phyloP scores from a whole-genome alignment of 2,888 invertebrate species.

The Miltochrista miniata region DNA sequence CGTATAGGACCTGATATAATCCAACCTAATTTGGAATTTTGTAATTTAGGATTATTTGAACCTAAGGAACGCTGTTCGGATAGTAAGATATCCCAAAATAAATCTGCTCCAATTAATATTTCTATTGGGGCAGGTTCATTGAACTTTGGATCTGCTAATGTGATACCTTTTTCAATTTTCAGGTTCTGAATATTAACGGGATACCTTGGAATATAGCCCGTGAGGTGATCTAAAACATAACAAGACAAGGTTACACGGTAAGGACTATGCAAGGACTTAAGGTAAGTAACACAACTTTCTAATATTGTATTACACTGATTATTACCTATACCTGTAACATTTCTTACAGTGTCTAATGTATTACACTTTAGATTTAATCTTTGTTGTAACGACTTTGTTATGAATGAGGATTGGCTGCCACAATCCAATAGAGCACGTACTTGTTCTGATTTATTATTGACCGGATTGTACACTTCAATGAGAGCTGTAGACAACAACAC shows the following conservation, averaged over 20 bases:
- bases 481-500: no score
- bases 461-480: no score
- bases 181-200: slow-evolving; percentile 1
- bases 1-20: slow-evolving; percentile 19
- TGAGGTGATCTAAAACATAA: slow-evolving; percentile 1
- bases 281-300: slow-evolving; percentile 4
- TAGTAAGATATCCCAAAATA: slow-evolving; percentile 24
- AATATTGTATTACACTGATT: not conserved
- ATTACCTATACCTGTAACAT: slow-evolving; percentile 11
- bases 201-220: slow-evolving; percentile 1
- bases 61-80: slow-evolving; percentile 13
- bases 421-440: not conserved
- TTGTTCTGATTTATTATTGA: no score
- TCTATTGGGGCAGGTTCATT: slow-evolving; percentile 17
- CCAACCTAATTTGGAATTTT: slow-evolving; percentile 21
- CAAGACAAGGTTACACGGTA: not conserved
- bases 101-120: slow-evolving; percentile 22
- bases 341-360: not conserved
- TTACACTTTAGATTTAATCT: not conserved
- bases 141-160: slow-evolving; percentile 21
- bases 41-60: slow-evolving; percentile 9
- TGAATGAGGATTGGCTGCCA: slow-evolving; percentile 12
- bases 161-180: slow-evolving; percentile 1
- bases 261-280: slow-evolving; percentile 2
- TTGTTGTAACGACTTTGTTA: slow-evolving; percentile 6